These are phyloP conservation scores for Cremastinae sp. DNA, from an alignment of 2,888 invertebrate species.

Conservation along the genomic window DNA sequence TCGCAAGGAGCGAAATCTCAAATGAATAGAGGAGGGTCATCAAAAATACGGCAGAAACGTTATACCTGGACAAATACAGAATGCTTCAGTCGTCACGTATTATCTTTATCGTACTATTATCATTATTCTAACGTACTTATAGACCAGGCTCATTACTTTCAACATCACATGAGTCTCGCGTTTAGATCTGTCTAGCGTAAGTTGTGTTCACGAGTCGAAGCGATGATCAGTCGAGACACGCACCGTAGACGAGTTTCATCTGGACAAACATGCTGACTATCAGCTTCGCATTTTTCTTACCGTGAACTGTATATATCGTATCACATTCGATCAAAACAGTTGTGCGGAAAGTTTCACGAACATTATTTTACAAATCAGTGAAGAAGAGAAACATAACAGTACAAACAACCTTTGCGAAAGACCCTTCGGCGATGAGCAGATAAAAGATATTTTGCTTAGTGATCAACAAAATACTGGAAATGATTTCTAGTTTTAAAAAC, in stretches of 20 bases:
- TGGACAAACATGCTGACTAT: conserved; percentile 16
- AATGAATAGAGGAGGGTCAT: too few relatives aligned
- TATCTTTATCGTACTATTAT: neutral
- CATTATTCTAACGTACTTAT: neutral
- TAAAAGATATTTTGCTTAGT: conserved; percentile 5
- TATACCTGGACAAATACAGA: too few relatives aligned
- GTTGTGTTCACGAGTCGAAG: neutral
- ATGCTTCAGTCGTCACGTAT: too few relatives aligned
- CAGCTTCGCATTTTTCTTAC: conserved; percentile 11
- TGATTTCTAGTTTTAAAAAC: conserved; percentile 24
- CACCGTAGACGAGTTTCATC: too few relatives aligned
- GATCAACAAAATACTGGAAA: neutral
- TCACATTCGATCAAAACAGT: neutral
- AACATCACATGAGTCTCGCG: neutral
- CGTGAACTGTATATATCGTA: neutral
- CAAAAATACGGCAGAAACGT: too few relatives aligned
- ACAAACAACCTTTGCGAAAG: too few relatives aligned
- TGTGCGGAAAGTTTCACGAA: too few relatives aligned
- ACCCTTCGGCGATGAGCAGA: neutral
- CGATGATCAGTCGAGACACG: neutral
- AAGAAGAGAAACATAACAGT: neutral
- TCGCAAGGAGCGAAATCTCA: too few relatives aligned
- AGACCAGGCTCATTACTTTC: neutral
- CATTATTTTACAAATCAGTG: neutral
- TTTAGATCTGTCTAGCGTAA: neutral